These are phyloP conservation scores for Chloropsis hardwickii DNA, from an alignment of 2,113 vertebrate genomes.

Conservation along the genomic window DNA sequence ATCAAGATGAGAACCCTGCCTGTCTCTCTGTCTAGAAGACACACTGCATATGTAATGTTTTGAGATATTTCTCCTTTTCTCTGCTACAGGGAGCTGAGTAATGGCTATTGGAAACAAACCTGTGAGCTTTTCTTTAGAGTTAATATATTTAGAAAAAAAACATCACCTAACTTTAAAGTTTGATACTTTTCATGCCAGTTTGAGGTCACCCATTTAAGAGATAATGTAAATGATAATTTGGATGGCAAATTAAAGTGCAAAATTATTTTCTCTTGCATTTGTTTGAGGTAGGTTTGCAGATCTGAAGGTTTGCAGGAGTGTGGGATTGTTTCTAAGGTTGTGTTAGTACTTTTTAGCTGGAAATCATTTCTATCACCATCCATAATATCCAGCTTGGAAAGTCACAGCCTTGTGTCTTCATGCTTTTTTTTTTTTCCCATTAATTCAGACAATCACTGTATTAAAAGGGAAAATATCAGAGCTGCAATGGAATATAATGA, in stretches of 20 bases:
- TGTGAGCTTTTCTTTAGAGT: not conserved
- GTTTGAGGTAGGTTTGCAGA: not conserved
- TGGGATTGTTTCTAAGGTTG: not conserved
- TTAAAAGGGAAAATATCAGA: conserved; percentile 86
- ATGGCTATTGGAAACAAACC: not conserved
- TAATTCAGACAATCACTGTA: conserved; percentile 73
- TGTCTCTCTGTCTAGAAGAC: not conserved
- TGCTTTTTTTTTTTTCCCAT: not conserved
- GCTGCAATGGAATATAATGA: conserved; percentile 84
- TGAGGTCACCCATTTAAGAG: not conserved
- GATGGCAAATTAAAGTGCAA: not conserved
- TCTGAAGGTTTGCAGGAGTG: not conserved
- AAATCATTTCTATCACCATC: not conserved
- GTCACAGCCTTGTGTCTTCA: not conserved
- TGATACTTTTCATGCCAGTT: not conserved
- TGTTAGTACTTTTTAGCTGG: not conserved
- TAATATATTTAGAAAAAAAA: not conserved
- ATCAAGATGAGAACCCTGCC: not conserved
- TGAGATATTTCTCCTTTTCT: not conserved
- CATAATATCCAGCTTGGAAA: not conserved
- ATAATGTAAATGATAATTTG: not conserved
- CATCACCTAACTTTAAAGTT: not conserved
- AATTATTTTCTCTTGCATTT: not conserved
- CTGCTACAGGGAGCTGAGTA: not conserved
- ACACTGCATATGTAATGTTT: not conserved